Conservation (phyloP, 1,140 invertebrate genomes). For the Bicyclus anynana region DNA sequence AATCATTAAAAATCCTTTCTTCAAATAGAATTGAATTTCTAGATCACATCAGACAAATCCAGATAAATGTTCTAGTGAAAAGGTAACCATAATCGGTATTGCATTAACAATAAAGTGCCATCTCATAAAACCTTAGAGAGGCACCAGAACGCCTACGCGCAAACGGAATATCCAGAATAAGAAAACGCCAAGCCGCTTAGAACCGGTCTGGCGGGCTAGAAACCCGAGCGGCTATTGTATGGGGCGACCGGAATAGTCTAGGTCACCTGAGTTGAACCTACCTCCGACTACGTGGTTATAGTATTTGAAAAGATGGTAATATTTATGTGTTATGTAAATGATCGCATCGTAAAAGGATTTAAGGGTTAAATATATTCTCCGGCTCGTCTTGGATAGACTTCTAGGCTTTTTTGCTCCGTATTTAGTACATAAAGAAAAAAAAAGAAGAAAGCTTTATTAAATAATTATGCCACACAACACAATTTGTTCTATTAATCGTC, state of each 20-base stretch:
- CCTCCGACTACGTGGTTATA: not conserved
- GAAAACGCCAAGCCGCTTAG: conserved; percentile 14
- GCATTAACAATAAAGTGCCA: no score
- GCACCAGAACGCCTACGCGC: conserved; percentile 11
- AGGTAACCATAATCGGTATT: no score
- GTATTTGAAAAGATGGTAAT: not conserved
- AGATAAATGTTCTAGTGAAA: no score
- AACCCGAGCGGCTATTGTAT: conserved; percentile 50
- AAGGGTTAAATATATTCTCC: not conserved
- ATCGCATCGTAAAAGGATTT: not conserved
- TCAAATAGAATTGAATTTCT: no score
- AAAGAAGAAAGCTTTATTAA: no score
- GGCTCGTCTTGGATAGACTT: no score
- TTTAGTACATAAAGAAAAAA: no score
- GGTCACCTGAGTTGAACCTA: conserved; percentile 24
- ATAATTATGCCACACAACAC: no score
- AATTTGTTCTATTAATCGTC: no score
- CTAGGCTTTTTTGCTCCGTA: no score
- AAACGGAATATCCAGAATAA: conserved; percentile 22
- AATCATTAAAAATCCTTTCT: no score
- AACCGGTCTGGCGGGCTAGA: conserved; percentile 47
- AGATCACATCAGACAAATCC: no score
- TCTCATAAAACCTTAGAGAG: not conserved
- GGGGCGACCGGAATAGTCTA: conserved; percentile 30
- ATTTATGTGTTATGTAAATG: not conserved